phyloP scores from a whole-genome alignment of 2,888 invertebrate species.

The Rambutsinella grinnellia region DNA sequence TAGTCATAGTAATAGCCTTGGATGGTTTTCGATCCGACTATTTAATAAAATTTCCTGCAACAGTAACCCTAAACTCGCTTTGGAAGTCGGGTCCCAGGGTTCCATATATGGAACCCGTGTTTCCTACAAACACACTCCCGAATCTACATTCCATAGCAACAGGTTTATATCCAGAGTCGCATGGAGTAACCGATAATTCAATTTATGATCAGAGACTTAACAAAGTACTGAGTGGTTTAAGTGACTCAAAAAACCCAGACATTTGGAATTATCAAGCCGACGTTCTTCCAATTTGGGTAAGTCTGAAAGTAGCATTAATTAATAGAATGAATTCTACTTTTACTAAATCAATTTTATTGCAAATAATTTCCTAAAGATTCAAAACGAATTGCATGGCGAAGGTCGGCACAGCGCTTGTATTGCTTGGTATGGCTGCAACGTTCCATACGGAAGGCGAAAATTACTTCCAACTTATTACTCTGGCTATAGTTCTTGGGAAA shows the following conservation, averaged over 20 bases:
- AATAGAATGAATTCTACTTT: too few relatives aligned
- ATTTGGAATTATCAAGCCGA: neutral
- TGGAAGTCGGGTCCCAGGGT: neutral
- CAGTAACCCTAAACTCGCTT: neutral
- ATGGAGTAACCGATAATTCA: neutral
- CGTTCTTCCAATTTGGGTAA: neutral
- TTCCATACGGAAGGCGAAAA: neutral
- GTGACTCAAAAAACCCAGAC: neutral
- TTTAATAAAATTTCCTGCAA: neutral
- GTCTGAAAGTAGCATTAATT: too few relatives aligned
- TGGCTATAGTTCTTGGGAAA: neutral
- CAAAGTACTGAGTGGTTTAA: neutral
- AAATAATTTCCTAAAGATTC: too few relatives aligned
- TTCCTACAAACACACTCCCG: slow-evolving; percentile 7
- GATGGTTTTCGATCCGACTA: slow-evolving; percentile 8
- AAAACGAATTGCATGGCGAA: neutral
- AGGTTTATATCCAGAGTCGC: neutral
- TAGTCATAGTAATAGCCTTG: neutral
- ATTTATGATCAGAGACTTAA: neutral
- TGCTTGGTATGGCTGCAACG: neutral
- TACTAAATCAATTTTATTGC: too few relatives aligned
- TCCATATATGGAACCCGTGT: neutral
- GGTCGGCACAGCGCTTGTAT: neutral
- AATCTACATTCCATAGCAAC: slow-evolving; percentile 7
- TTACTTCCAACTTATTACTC: neutral